phyloP scores from a whole-genome alignment of 2,888 invertebrate species.

The Elgonia sp. region DNA sequence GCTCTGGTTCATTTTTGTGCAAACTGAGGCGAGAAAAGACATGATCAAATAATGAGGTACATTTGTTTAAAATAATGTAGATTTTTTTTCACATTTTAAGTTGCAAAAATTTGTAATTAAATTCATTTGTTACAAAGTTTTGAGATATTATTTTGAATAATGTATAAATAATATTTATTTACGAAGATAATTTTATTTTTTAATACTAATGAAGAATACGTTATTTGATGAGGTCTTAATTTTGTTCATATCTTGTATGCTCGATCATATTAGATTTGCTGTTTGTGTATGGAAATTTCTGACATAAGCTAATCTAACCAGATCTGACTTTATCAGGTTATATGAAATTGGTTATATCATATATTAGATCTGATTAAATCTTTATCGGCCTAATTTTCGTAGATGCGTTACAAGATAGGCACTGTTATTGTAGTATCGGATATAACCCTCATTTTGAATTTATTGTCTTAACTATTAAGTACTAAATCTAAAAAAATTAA shows the following conservation, averaged over 20 bases:
- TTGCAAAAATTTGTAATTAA: not conserved
- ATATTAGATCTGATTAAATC: constrained; percentile 71
- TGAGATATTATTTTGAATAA: not conserved
- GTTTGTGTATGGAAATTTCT: constrained; percentile 68
- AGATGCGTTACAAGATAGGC: constrained; percentile 28
- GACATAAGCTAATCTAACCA: constrained; percentile 63
- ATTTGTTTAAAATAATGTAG: constrained; percentile 32
- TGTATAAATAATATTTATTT: too few relatives aligned
- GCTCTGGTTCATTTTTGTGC: constrained; percentile 28
- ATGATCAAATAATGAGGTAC: constrained; percentile 44
- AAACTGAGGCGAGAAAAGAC: constrained; percentile 27
- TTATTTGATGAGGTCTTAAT: constrained; percentile 59
- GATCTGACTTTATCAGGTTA: constrained; percentile 68
- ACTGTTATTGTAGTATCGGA: constrained; percentile 41
- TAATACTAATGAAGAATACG: not conserved
- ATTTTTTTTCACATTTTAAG: constrained; percentile 17
- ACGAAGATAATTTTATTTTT: too few relatives aligned
- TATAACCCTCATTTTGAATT: constrained; percentile 43
- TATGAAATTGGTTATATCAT: constrained; percentile 70
- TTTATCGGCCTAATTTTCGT: constrained; percentile 62
- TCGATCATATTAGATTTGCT: constrained; percentile 60
- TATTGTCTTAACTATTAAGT: constrained; percentile 17
- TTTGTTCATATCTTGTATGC: constrained; percentile 55
- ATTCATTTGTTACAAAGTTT: not conserved
- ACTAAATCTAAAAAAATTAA: not conserved